Percentiles rank a stretch among this genome's conserved stretches.
Conservation (phyloP, 2,888 invertebrate genomes). For the Sarcophaga caerulescens region DNA sequence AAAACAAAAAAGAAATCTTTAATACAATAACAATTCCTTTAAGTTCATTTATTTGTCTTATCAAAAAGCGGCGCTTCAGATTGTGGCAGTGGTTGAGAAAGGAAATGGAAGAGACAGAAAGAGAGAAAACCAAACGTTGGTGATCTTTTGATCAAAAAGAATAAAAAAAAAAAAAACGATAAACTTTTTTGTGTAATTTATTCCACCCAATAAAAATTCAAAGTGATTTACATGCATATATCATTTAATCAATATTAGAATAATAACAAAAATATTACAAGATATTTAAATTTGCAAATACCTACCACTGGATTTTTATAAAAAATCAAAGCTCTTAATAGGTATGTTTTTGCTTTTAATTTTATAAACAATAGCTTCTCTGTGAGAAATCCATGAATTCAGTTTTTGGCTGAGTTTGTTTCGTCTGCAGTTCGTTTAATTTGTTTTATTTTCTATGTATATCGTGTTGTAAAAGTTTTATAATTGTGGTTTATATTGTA, state of each 20-base stretch:
- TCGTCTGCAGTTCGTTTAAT: conserved; percentile 11
- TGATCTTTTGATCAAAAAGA: not conserved
- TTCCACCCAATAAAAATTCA: not conserved
- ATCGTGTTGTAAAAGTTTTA: conserved; percentile 20
- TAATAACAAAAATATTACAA: not conserved
- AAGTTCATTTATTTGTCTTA: not conserved
- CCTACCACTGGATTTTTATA: not conserved
- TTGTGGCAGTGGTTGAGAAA: not conserved
- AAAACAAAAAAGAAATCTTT: not conserved
- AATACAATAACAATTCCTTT: not conserved
- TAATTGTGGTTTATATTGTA: conserved; percentile 15
- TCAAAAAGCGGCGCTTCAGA: not conserved
- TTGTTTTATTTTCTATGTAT: not conserved
- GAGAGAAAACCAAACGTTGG: not conserved
- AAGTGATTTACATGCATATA: not conserved
- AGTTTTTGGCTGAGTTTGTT: not conserved
- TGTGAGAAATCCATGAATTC: conserved; percentile 64
- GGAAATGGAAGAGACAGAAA: not conserved
- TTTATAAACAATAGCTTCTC: conserved; percentile 57
- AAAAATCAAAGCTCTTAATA: not conserved
- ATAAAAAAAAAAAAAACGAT: not conserved
- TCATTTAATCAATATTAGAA: not conserved
- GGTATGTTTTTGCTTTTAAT: conserved; percentile 13
- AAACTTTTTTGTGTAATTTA: conserved; percentile 15
- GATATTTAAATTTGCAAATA: conserved; percentile 7